phyloP scores from a whole-genome alignment of 2,113 vertebrate genomes.

The Dolichallabes microphthalmus region DNA sequence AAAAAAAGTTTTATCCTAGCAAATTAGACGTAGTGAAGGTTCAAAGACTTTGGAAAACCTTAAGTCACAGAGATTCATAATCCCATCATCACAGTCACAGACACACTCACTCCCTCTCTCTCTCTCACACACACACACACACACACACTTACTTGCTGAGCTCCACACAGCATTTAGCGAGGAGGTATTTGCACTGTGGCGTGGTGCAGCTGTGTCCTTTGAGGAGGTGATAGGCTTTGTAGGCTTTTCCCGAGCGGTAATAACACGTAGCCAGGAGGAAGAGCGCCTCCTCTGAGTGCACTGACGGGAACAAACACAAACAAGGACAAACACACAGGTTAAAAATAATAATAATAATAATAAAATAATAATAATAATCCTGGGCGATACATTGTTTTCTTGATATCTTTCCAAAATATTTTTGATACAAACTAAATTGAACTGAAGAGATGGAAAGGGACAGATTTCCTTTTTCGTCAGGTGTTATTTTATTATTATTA shows the following conservation, averaged over 20 bases:
- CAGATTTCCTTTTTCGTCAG: too few species aligned
- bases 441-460: background rate
- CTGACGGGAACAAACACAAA: conserved; percentile 57
- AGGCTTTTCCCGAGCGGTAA: conserved; percentile 96
- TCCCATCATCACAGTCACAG: background rate
- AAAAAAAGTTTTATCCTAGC: too few species aligned
- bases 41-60: background rate
- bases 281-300: conserved; percentile 90
- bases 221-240: conserved; percentile 93
- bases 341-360: background rate
- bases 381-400: too few species aligned
- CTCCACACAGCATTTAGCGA: conserved; percentile 96
- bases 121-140: background rate
- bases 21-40: too few species aligned
- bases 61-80: background rate
- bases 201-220: conserved; percentile 95
- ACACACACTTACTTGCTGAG: conserved; percentile 87
- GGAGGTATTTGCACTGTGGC: conserved; percentile 93
- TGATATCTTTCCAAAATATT: background rate
- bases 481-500: too few species aligned
- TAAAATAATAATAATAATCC: background rate
- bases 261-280: conserved; percentile 96
- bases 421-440: background rate
- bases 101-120: background rate
- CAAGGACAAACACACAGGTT: background rate